phyloP scores from a whole-genome alignment of 2,888 invertebrate genomes.

The Hermaeophaga mercurialis region DNA sequence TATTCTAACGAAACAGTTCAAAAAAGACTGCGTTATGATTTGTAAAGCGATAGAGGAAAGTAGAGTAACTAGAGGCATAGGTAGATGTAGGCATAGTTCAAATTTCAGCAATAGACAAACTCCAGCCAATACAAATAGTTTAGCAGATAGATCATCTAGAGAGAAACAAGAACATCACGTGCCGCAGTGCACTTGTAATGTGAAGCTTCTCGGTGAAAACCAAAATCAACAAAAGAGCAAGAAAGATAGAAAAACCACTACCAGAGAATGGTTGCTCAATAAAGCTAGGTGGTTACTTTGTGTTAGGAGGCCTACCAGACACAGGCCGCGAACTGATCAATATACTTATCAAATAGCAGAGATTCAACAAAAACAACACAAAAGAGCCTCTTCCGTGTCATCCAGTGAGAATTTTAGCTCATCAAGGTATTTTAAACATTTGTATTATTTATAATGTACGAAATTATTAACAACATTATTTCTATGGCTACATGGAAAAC shows the following conservation, averaged over 20 bases:
- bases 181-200: conserved; percentile 65
- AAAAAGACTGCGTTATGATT: conserved; percentile 94
- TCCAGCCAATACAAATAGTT: conserved; percentile 84
- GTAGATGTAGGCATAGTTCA: conserved; percentile 82
- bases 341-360: conserved; percentile 79
- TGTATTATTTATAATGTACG: neutral
- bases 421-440: conserved; percentile 55
- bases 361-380: conserved; percentile 75
- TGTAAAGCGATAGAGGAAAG: conserved; percentile 97
- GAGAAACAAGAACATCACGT: conserved; percentile 67
- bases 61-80: conserved; percentile 85
- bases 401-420: conserved; percentile 91
- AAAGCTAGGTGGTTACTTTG: conserved; percentile 62
- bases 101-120: conserved; percentile 89
- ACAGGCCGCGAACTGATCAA: conserved; percentile 65
- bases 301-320: conserved; percentile 52
- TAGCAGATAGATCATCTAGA: conserved; percentile 78
- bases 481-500: no score
- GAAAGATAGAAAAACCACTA: conserved; percentile 50
- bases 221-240: conserved; percentile 44
- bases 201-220: conserved; percentile 62
- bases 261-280: conserved; percentile 56
- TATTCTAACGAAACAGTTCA: conserved; percentile 96
- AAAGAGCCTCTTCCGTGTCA: conserved; percentile 81
- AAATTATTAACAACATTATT: no score